Evolutionary conservation across 1,140 invertebrate species (phyloP), one percentile per base, ranked within the genome.

Genomic region (Episyrphus balteatus): DNA sequence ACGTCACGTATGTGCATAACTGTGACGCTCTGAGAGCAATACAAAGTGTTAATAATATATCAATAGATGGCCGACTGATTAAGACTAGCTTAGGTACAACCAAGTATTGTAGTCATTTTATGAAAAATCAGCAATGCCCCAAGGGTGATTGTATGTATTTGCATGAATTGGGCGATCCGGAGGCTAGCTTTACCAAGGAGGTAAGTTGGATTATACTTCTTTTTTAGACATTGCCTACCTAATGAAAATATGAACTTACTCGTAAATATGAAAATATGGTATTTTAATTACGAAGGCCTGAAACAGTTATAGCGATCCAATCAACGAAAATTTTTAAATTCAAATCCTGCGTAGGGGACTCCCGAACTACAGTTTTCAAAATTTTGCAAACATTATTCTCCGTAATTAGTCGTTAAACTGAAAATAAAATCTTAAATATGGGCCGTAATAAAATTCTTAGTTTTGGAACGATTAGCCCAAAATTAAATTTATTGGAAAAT

Each of bases 121-220:
- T 99, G 81, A 92, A 93, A 70, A 94, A 95, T 73, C 87, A 92
- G 68, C 79, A 86, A 51, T 99, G 97, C 77, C 91, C 92, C 31
- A 99, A 99, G 74, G 74, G 83, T 54, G 96, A 99, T 73, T 99
- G 96, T 76, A 99, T 99, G 95, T 99, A 99, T 78, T 80, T 99
- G 58, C 97, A 99, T 74, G 94, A 99, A 70, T 78, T 97, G 70
- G 95, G 88, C 75, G 58, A 71, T 66, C 58, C 57, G 33, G 58
- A 63, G 50, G 63, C 65, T 44, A 67, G 64, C 47, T 69, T 69
- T 43, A 68, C 62, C 12, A 69, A 69, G 48, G 62, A 69, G 53
- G 54, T 61, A 49, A 44, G n/a, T 26, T 26, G n/a, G n/a, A n/a
- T 17, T 31, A 33, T 19, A 8, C 38, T 21, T 15, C n/a, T 37